phyloP scores from a whole-genome alignment of 2,888 invertebrate species.

The Caenorhabditis sinica region DNA sequence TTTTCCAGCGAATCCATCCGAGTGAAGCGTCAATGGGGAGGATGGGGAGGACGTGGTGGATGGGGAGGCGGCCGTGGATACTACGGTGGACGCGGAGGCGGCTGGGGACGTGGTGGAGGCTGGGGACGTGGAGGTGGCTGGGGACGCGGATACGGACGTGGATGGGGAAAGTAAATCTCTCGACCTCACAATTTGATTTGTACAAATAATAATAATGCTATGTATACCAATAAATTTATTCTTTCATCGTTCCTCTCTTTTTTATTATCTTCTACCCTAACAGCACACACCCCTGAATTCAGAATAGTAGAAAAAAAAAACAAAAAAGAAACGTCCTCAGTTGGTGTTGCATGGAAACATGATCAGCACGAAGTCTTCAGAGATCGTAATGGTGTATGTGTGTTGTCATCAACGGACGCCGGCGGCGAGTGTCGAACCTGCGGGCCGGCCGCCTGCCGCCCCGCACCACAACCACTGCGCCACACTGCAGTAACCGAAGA shows the following conservation, averaged over 20 bases:
- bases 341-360: slow-evolving; percentile 66
- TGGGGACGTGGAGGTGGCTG: slow-evolving; percentile 25
- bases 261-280: background rate
- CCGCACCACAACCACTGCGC: slow-evolving; percentile 25
- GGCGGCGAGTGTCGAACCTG: slow-evolving; percentile 12
- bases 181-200: background rate
- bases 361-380: slow-evolving; percentile 64
- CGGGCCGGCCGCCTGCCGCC: background rate
- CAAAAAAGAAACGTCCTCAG: slow-evolving; percentile 55
- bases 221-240: background rate
- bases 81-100: slow-evolving; percentile 23
- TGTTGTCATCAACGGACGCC: slow-evolving; percentile 63
- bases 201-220: slow-evolving; percentile 1
- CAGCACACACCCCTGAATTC: background rate
- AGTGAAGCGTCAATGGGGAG: slow-evolving; percentile 12
- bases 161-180: slow-evolving; percentile 26
- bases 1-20: slow-evolving; percentile 19
- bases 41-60: slow-evolving; percentile 34
- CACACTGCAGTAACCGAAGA: slow-evolving; percentile 1
- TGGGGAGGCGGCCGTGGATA: slow-evolving; percentile 30
- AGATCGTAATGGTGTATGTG: slow-evolving; percentile 67
- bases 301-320: slow-evolving; percentile 9
- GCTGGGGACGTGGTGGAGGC: slow-evolving; percentile 19
- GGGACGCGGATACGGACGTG: slow-evolving; percentile 18
- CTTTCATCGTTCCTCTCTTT: background rate